Conservation (phyloP, 2,888 invertebrate genomes). For the Macrophya annulata region DNA sequence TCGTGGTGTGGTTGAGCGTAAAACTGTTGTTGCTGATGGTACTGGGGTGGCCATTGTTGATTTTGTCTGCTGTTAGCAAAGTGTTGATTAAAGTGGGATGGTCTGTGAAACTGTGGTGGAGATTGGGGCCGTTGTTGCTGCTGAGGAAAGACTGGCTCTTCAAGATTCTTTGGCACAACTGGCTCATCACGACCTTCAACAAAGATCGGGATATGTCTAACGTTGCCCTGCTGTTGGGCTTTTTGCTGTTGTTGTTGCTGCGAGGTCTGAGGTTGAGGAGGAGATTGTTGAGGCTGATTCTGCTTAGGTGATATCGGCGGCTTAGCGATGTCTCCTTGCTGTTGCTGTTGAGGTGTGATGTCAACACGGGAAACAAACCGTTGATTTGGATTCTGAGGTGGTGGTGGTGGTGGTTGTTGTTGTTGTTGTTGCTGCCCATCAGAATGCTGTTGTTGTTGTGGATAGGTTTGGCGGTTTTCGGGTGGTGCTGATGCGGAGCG, state of each 20-base stretch:
- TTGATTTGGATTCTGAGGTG: slow-evolving; percentile 60
- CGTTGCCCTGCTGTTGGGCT: slow-evolving; percentile 80
- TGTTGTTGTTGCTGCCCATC: slow-evolving; percentile 65
- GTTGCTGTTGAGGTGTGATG: slow-evolving; percentile 63
- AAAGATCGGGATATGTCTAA: slow-evolving; percentile 93
- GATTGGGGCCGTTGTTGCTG: slow-evolving; percentile 69
- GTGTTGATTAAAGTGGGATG: slow-evolving; percentile 79
- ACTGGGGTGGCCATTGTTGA: slow-evolving; percentile 74
- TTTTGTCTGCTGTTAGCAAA: slow-evolving; percentile 70
- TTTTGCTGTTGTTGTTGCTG: slow-evolving; percentile 63
- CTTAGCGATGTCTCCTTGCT: slow-evolving; percentile 43
- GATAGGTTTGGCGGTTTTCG: slow-evolving; percentile 79
- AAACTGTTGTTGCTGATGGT: slow-evolving; percentile 77
- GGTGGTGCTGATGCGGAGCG: slow-evolving; percentile 92
- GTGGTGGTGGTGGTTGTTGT: slow-evolving; percentile 60
- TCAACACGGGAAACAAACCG: slow-evolving; percentile 65
- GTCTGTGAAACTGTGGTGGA: slow-evolving; percentile 72
- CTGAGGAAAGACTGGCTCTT: slow-evolving; percentile 74
- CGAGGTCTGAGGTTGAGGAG: slow-evolving; percentile 71
- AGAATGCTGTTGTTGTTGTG: slow-evolving; percentile 75
- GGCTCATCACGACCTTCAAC: slow-evolving; percentile 93
- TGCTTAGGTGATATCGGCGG: slow-evolving; percentile 58
- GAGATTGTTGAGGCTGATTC: slow-evolving; percentile 67
- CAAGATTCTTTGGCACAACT: slow-evolving; percentile 85
- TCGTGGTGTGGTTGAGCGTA: slow-evolving; percentile 7